Base-by-base conservation (phyloP, 2,888 invertebrate species). In the Drosophila putrida region DNA sequence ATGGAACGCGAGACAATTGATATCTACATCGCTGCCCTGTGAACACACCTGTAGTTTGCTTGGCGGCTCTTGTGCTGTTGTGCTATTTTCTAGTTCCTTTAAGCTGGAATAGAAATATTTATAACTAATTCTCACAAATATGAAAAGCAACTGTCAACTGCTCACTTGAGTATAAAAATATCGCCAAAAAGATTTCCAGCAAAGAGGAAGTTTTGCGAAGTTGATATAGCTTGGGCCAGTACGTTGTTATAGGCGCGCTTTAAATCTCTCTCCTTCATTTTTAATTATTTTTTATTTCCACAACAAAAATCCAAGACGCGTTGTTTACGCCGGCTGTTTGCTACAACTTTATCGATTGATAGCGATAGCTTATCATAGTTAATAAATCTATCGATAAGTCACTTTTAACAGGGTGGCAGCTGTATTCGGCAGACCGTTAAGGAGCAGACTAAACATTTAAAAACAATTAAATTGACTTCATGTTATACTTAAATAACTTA, bases 131-230 rank as follows among this genome's bases (percentile, higher is more conserved):
- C 1, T 5, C 15, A 2, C 8, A 5, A 6, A 41, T 6, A 6
- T n/a, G 0, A 15, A 25, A 25, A 2, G 8, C 8, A 53, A 20
- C 2, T 2, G 20, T 13, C 4, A 6, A 6, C 4, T 2, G 65
- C 78, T 63, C 53, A 92, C 91, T 81, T 88, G 27, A 90, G 89
- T 57, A 97, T 93, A 33, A 96, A 96, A 58, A 98, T 94, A 90
- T 96, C 95, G 5, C 98, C 97, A 91, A 96, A 97, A 83, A 96
- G 96, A 92, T 96, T 97, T 15, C 97, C 97, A 75, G 96, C 96
- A 63, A 96, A 93, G 57, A 98, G 94, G 92, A 95, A 97, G 90
- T 96, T 95, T 6, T 97, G 96, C 90, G 97, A 97, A 0, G 96
- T 95, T 0, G 98, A 97, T 92, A 97, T 96, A 1, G 95, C 93